Conservation (phyloP, 2,888 invertebrate genomes). For the Dichetophora obliterata region DNA sequence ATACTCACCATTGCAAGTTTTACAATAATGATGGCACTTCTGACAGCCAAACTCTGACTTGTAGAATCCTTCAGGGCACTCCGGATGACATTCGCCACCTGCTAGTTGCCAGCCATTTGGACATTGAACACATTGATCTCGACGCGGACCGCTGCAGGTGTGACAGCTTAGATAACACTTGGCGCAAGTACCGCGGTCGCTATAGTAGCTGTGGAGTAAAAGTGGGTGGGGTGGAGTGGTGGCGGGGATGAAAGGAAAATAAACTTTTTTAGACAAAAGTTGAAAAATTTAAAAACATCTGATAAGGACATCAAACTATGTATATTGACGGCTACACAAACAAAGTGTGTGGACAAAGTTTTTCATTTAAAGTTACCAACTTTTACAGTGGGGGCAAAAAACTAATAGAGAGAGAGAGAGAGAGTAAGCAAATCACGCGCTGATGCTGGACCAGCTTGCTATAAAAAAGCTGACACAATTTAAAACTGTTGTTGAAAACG, state of each 20-base stretch:
- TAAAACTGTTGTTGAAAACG: not conserved
- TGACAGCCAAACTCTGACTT: constrained; percentile 86
- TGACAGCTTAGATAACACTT: constrained; percentile 88
- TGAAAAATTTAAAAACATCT: constrained; percentile 32
- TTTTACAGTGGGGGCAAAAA: not conserved
- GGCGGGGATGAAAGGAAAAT: not conserved
- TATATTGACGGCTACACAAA: not conserved
- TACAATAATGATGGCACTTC: constrained; percentile 90
- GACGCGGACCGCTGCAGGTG: constrained; percentile 86
- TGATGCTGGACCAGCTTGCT: no score
- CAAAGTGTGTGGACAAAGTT: not conserved
- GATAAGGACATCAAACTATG: not conserved
- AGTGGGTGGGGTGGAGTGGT: not conserved
- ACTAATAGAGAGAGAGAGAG: not conserved
- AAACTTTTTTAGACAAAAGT: constrained; percentile 26
- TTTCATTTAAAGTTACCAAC: not conserved
- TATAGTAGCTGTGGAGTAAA: constrained; percentile 82
- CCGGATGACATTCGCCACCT: constrained; percentile 86
- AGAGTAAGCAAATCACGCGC: not conserved
- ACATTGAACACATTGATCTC: constrained; percentile 88
- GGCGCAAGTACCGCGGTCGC: constrained; percentile 85
- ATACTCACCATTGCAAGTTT: constrained; percentile 82
- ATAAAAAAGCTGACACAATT: not conserved
- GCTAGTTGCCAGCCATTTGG: constrained; percentile 85
- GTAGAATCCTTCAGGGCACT: constrained; percentile 89